A percentile compares a stretch with the other conserved stretches of the same genome.
phyloP scores from a whole-genome alignment of 2,888 invertebrate species.

The Spilarctia lutea region DNA sequence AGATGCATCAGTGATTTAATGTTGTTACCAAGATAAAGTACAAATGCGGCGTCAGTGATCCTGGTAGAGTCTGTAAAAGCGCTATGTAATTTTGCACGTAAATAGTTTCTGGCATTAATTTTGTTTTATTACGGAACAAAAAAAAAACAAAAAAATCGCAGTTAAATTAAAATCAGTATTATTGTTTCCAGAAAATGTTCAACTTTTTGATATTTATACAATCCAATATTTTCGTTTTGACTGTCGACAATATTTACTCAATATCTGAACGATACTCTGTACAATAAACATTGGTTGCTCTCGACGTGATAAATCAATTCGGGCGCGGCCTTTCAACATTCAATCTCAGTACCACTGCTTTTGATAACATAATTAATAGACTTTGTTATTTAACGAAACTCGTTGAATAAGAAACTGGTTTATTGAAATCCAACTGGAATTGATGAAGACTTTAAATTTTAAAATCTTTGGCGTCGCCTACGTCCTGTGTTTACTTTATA shows the following conservation, averaged over 20 bases:
- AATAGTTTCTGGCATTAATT: too few relatives aligned
- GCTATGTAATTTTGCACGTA: too few relatives aligned
- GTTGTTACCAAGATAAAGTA: too few relatives aligned
- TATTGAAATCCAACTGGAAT: conserved; percentile 77
- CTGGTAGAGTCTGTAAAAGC: too few relatives aligned
- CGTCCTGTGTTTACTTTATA: background rate
- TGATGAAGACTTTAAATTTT: conserved; percentile 58
- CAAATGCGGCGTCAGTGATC: too few relatives aligned
- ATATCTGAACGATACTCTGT: conserved; percentile 29
- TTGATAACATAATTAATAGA: conserved; percentile 75
- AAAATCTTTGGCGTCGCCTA: background rate
- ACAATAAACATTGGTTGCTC: conserved; percentile 43
- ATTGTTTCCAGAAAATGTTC: background rate
- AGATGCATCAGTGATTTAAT: too few relatives aligned
- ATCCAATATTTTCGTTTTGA: background rate
- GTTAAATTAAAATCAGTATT: background rate
- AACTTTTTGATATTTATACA: background rate
- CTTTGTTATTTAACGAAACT: conserved; percentile 75
- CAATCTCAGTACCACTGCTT: conserved; percentile 66
- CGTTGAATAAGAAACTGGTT: conserved; percentile 72
- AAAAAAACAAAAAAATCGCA: too few relatives aligned
- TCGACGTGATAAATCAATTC: conserved; percentile 70
- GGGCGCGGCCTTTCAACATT: conserved; percentile 62
- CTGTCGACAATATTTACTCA: conserved; percentile 1
- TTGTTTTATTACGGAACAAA: too few relatives aligned